These are phyloP conservation scores for Ctenochaetus hawaiiensis DNA, from an alignment of 2,797 vertebrate genomes.

Conservation along the genomic window DNA sequence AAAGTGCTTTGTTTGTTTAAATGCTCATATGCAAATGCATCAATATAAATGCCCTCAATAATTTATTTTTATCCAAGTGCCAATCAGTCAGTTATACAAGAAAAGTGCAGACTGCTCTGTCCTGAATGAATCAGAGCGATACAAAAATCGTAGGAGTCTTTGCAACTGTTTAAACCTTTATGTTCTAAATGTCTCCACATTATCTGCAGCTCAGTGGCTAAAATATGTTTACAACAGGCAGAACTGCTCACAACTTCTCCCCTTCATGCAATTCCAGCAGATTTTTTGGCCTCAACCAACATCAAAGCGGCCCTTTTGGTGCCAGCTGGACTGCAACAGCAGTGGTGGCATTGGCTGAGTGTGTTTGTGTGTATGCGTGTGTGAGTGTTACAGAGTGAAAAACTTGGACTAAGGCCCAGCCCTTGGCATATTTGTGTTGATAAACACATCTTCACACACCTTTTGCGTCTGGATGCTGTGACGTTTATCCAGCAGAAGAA, in stretches of 20 bases:
- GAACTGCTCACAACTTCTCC: conserved; percentile 52
- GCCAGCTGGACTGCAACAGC: conserved; percentile 73
- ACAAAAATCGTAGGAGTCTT: conserved; percentile 9
- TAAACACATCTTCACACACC: conserved; percentile 65
- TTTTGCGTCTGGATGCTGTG: conserved; percentile 40
- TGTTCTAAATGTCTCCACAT: conserved; percentile 50
- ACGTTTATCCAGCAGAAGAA: conserved; percentile 24
- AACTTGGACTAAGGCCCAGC: conserved; percentile 56
- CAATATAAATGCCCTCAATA: conserved; percentile 1
- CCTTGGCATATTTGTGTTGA: conserved; percentile 60
- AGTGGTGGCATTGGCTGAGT: conserved; percentile 37
- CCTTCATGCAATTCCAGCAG: conserved; percentile 70
- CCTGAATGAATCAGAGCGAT: conserved; percentile 17
- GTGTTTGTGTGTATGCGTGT: conserved; percentile 39
- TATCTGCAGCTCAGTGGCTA: conserved; percentile 56
- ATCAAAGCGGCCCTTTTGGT: conserved; percentile 71
- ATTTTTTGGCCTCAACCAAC: conserved; percentile 60
- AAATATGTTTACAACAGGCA: conserved; percentile 65
- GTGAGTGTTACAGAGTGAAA: conserved; percentile 34
- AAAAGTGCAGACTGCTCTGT: conserved; percentile 10
- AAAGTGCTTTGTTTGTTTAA: conserved; percentile 4
- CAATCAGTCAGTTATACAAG: conserved; percentile 17
- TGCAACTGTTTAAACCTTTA: conserved; percentile 45
- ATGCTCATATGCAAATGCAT: neutral
- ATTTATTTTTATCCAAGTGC: conserved; percentile 22